phyloP scores from a whole-genome alignment of 2,113 vertebrate species.

The Numida meleagris region DNA sequence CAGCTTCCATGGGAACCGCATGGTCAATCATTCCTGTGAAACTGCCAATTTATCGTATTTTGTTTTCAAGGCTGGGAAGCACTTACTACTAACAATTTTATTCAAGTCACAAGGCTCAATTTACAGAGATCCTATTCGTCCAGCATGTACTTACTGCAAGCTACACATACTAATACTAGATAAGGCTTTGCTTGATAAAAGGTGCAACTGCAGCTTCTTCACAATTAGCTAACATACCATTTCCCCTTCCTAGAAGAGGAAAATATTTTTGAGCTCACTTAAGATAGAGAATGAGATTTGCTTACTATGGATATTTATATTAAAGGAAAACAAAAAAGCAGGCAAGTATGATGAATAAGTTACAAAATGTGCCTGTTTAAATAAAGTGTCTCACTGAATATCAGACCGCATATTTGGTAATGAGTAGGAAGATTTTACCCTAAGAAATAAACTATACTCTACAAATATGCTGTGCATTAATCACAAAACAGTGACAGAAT shows the following conservation, averaged over 20 bases:
- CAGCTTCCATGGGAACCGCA: not conserved
- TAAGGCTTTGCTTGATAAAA: not conserved
- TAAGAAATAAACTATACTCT: not conserved
- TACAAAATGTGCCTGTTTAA: slow-evolving; percentile 33
- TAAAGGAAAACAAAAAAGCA: not conserved
- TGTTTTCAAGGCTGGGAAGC: not conserved
- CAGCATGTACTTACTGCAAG: not conserved
- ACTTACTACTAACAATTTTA: not conserved
- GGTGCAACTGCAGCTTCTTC: not conserved
- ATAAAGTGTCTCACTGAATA: slow-evolving; percentile 18
- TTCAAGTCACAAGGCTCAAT: not conserved
- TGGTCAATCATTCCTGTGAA: not conserved
- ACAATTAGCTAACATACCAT: not conserved
- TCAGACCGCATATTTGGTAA: not conserved
- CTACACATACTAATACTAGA: not conserved
- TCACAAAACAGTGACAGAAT: not conserved
- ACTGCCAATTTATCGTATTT: not conserved
- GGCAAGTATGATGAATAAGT: slow-evolving; percentile 39
- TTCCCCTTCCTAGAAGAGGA: not conserved
- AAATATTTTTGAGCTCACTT: slow-evolving; percentile 18
- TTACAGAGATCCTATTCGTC: not conserved
- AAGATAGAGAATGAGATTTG: slow-evolving; percentile 8
- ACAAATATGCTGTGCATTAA: not conserved
- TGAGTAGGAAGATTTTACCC: not conserved
- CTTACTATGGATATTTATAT: slow-evolving; percentile 24